These are phyloP conservation scores for Grallaria varia DNA, from an alignment of 2,113 vertebrate genomes.

Conservation along the genomic window DNA sequence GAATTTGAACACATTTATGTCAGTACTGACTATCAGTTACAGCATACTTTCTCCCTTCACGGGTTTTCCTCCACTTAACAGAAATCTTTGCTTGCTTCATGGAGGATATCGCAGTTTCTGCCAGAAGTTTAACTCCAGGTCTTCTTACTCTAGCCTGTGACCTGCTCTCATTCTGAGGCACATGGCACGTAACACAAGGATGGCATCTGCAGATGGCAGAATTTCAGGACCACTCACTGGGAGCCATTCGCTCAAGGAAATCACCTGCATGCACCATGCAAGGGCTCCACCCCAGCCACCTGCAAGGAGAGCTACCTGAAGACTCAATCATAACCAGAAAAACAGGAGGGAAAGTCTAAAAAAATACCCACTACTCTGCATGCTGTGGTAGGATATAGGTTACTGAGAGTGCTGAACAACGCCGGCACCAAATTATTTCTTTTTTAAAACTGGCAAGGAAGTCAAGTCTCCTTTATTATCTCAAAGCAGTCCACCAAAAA, in stretches of 20 bases:
- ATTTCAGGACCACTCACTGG: not conserved
- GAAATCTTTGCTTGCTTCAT: not conserved
- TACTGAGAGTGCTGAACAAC: not conserved
- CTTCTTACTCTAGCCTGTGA: not conserved
- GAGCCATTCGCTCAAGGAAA: not conserved
- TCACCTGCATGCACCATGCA: accelerated
- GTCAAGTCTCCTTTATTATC: not conserved
- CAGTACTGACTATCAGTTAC: not conserved
- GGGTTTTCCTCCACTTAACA: not conserved
- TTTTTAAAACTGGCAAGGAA: not conserved
- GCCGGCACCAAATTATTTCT: not conserved
- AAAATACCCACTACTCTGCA: not conserved
- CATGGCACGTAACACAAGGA: not conserved
- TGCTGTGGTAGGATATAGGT: accelerated
- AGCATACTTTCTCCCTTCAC: not conserved
- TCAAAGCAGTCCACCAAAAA: not conserved
- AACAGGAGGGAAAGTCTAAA: not conserved
- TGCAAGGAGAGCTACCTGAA: not conserved
- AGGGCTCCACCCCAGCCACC: not conserved
- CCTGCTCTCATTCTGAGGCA: not conserved
- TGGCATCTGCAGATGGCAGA: not conserved
- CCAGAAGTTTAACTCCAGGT: not conserved
- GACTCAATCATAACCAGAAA: not conserved
- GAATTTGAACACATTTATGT: not conserved
- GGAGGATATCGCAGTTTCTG: not conserved